Conservation (phyloP, 1,140 invertebrate genomes). For the Scaptomyza montana region DNA sequence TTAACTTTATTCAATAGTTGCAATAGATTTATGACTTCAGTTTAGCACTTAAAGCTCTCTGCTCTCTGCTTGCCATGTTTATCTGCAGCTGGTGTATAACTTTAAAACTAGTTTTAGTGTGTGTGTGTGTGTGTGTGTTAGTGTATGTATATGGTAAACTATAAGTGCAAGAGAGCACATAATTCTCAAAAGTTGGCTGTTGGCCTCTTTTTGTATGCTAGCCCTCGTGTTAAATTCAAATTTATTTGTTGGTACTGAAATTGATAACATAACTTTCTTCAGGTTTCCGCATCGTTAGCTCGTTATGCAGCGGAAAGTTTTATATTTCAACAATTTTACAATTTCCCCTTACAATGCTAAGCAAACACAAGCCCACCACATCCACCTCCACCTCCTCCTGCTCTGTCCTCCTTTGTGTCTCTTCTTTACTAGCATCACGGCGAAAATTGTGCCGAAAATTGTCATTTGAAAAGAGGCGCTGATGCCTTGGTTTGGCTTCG, state of each 20-base stretch:
- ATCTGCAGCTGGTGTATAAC: background rate
- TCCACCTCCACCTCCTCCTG: background rate
- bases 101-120: slow-evolving; percentile 23
- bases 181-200: slow-evolving; percentile 32
- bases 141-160: background rate
- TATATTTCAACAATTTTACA: slow-evolving; percentile 80
- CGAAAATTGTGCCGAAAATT: slow-evolving; percentile 79
- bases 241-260: slow-evolving; percentile 83
- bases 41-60: slow-evolving; percentile 10
- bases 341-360: slow-evolving; percentile 34
- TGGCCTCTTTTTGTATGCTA: slow-evolving; percentile 29
- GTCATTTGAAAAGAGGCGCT: slow-evolving; percentile 54
- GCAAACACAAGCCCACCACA: background rate
- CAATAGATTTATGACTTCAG: slow-evolving; percentile 21
- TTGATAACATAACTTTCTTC: slow-evolving; percentile 83
- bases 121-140: background rate
- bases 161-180: slow-evolving; percentile 32
- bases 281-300: slow-evolving; percentile 83
- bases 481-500: slow-evolving; percentile 25
- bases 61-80: slow-evolving; percentile 4
- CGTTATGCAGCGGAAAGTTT: slow-evolving; percentile 82
- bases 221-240: slow-evolving; percentile 76
- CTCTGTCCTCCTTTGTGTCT: background rate
- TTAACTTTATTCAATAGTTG: slow-evolving; percentile 6
- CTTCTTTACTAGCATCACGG: slow-evolving; percentile 37